Evolutionary conservation across 2,797 vertebrate species (phyloP).

Genomic region (Gobionotothen gibberifrons): DNA sequence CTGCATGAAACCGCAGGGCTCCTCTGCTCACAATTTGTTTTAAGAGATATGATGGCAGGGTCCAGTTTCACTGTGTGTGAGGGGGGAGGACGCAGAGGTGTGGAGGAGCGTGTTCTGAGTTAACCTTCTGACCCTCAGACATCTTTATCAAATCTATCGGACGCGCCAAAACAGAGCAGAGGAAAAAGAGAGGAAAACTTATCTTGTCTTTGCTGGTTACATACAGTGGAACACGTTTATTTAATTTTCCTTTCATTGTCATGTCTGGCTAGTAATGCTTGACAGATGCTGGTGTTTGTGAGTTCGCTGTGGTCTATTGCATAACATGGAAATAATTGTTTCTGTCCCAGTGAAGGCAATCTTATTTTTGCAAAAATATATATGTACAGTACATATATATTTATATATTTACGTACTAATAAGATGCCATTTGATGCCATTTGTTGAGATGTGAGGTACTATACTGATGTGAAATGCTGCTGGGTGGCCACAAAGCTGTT

Average conservation of each 20-base stretch:
- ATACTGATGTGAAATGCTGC: neutral
- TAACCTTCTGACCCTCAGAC: constrained; percentile 68
- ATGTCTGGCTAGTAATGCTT: constrained; percentile 72
- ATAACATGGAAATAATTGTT: constrained; percentile 30
- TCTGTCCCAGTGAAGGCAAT: constrained; percentile 16
- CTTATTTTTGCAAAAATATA: constrained; percentile 43
- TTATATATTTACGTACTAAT: neutral
- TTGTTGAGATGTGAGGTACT: neutral
- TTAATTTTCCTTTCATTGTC: constrained; percentile 69
- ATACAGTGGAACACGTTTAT: constrained; percentile 70
- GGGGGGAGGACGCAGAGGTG: constrained; percentile 30
- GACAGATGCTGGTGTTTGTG: constrained; percentile 74
- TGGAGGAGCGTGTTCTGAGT: constrained; percentile 60
- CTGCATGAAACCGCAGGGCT: constrained; percentile 30
- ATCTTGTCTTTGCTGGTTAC: constrained; percentile 60
- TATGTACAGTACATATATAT: constrained; percentile 3
- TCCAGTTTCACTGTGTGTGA: constrained; percentile 49
- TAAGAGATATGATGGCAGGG: constrained; percentile 35
- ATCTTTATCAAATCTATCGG: constrained; percentile 67
- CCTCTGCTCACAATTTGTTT: constrained; percentile 61
- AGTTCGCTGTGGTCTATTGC: constrained; percentile 52
- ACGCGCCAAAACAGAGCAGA: constrained; percentile 55
- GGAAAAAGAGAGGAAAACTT: constrained; percentile 41
- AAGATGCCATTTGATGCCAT: neutral
- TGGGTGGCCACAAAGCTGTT: neutral